Percentiles rank a stretch among this genome's conserved stretches.
Conservation (phyloP, 2,888 invertebrate genomes). For the Coelinius sp. region DNA sequence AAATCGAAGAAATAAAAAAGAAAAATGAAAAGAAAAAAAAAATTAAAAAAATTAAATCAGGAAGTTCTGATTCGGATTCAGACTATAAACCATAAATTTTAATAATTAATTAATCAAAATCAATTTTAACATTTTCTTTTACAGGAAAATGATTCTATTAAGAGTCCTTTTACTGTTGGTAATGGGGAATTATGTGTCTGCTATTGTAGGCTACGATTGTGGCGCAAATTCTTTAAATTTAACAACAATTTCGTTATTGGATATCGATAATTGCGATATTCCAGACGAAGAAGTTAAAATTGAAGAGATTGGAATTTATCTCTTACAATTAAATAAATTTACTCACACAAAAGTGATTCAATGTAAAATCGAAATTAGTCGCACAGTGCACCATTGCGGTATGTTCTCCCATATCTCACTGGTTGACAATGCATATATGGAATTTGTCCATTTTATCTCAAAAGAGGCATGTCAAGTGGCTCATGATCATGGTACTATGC, state of each 20-base stretch:
- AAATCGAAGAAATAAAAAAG: background rate
- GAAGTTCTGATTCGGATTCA: background rate
- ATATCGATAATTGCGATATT: conserved; percentile 30
- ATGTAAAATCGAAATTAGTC: conserved; percentile 38
- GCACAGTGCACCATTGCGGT: conserved; percentile 39
- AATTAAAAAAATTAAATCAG: background rate
- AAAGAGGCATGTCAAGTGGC: background rate
- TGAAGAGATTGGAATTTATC: conserved; percentile 16
- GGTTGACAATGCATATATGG: background rate
- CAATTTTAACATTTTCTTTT: background rate
- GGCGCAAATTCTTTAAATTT: conserved; percentile 7
- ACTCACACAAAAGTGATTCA: conserved; percentile 19
- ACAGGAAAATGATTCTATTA: background rate
- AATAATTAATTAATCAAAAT: background rate
- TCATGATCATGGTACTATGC: background rate
- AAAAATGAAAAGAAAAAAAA: background rate
- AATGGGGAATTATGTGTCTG: background rate
- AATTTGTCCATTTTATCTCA: background rate
- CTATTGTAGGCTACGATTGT: conserved; percentile 40
- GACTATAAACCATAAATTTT: background rate
- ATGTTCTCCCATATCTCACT: background rate
- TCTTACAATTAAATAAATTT: conserved; percentile 38
- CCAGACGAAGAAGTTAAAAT: background rate
- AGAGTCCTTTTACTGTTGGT: background rate
- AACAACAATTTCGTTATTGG: conserved; percentile 36